Base-by-base conservation (phyloP, 2,797 vertebrate species). In the Masticophis lateralis region DNA sequence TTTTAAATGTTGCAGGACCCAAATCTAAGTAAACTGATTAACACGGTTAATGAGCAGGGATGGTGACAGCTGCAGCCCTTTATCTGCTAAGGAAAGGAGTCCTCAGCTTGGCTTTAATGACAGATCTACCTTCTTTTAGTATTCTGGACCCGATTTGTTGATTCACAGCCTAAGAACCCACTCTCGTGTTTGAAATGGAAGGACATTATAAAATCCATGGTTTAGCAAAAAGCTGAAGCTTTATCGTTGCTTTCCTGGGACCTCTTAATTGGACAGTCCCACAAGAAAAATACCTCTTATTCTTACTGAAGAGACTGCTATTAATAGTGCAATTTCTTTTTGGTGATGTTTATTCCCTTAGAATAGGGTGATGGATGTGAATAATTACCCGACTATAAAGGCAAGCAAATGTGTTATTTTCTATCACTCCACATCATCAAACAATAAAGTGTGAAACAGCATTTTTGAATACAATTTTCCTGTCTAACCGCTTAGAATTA, bases 401-500 rank as follows among this genome's bases (percentile, higher is more conserved):
- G 97, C 97, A 96, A 97, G 97, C 97, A 97, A 97, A 98, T 97
- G 97, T 96, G 97, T 97, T 97, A 96, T 97, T 97, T 98, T 98
- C 98, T 97, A 98, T 97, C 93, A 93, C 97, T 97, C 97, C 98
- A 98, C 98, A 98, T 98, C 98, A 98, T 98, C 97, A 98, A 98
- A 98, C 97, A 98, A 98, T 97, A 98, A 98, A 98, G 97, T 97
- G 97, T 98, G 98, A 98, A 98, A 98, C 98, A 98, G 97, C 97
- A 95, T 96, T 98, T 98, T 95, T 97, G 96, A 98, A 98, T 98
- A 98, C 97, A 97, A 98, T 98, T 98, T 98, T 98, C 98, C 96
- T 97, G 97, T 98, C 98, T 97, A 98, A 98, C 97, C 97, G 98
- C 87, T 98, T 94, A 97, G 97, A 98, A 98, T 98, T 98, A 98